Conservation (phyloP, 2,113 vertebrate genomes). For the Zootoca vivipara region DNA sequence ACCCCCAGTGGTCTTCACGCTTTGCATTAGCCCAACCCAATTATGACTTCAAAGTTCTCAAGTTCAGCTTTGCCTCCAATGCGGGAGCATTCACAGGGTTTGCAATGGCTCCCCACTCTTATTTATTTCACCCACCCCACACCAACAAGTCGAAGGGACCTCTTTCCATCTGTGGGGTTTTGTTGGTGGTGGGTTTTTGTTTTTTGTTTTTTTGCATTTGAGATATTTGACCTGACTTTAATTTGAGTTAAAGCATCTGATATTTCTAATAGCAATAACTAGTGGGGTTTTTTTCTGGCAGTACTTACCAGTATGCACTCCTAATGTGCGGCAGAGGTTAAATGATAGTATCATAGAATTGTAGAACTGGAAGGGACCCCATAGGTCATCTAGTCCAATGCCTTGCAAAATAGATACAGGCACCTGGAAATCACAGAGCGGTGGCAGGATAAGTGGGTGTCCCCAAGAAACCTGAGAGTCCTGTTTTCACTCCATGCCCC, state of each 20-base stretch:
- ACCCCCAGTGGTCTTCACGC: conserved; percentile 38
- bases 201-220: conserved; percentile 63
- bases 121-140: background rate
- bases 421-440: conserved; percentile 16
- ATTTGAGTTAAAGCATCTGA: conserved; percentile 77
- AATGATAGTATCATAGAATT: conserved; percentile 34
- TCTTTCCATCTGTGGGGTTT: conserved; percentile 74
- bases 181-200: too few relatives aligned
- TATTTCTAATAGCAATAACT: conserved; percentile 77
- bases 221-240: conserved; percentile 80
- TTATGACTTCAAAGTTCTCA: conserved; percentile 63
- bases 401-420: background rate
- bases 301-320: background rate
- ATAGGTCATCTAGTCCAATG: too few relatives aligned
- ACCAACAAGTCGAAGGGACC: conserved; percentile 39
- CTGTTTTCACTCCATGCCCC: conserved; percentile 22
- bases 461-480: conserved; percentile 52
- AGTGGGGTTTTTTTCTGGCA: too few relatives aligned
- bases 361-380: too few relatives aligned
- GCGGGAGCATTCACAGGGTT: conserved; percentile 34
- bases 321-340: conserved; percentile 30
- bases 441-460: conserved; percentile 52
- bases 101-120: conserved; percentile 49
- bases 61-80: background rate
- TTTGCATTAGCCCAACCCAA: conserved; percentile 65